Conservation (phyloP, 2,888 invertebrate species). For the Galerucella nymphaeae region DNA sequence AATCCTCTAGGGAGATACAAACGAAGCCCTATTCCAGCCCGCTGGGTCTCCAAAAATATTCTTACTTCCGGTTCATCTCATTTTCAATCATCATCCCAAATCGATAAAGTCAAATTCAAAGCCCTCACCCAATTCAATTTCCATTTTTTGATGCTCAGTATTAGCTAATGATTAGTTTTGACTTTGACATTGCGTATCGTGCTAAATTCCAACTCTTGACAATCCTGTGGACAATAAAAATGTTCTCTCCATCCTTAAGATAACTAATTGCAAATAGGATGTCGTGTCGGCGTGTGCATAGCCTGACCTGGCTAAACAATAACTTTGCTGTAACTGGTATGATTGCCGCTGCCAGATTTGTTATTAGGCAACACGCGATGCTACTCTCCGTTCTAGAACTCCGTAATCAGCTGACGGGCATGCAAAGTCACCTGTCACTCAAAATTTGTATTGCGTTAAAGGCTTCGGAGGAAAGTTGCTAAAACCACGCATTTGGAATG, state of each 20-base stretch:
- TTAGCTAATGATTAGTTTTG: background rate
- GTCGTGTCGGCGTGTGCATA: conserved; percentile 52
- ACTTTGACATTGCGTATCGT: conserved; percentile 12
- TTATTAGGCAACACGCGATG: conserved; percentile 60
- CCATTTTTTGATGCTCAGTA: conserved; percentile 15
- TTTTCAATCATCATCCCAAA: conserved; percentile 63
- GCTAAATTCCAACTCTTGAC: background rate
- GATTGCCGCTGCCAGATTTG: conserved; percentile 60
- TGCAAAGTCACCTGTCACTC: conserved; percentile 59
- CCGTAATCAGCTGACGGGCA: conserved; percentile 58
- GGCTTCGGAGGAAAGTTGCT: conserved; percentile 20
- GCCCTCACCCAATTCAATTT: conserved; percentile 18
- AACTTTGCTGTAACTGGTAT: conserved; percentile 55
- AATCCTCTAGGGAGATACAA: conserved; percentile 53
- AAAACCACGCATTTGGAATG: conserved; percentile 15
- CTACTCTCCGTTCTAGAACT: conserved; percentile 47
- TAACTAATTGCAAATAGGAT: conserved; percentile 30
- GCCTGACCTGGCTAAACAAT: conserved; percentile 60
- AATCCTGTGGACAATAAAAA: conserved; percentile 10
- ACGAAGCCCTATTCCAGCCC: conserved; percentile 58
- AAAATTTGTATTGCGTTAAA: conserved; percentile 36
- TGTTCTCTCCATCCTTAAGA: conserved; percentile 29
- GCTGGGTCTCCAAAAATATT: conserved; percentile 59
- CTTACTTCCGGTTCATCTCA: conserved; percentile 64
- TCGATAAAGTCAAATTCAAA: conserved; percentile 56